A percentile compares a stretch with the other conserved stretches of the same genome.
Evolutionary conservation across 1,140 invertebrate genomes (phyloP).

Genomic region (Nylanderia fulva): DNA sequence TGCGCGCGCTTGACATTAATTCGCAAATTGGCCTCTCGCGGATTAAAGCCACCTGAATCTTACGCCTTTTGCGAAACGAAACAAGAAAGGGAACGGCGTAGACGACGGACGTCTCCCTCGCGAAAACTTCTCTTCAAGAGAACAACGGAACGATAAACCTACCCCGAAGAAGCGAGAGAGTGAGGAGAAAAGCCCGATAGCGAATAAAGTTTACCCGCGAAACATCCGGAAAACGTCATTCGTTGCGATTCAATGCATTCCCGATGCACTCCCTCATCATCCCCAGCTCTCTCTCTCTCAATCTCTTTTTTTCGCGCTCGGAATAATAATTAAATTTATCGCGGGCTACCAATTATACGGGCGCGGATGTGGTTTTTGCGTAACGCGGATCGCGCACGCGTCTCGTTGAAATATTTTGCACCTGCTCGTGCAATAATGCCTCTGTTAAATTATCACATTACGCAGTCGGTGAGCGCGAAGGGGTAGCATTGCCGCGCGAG

Average conservation of each 20-base stretch:
- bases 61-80: slow-evolving; percentile 13
- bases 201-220: slow-evolving; percentile 31
- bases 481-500: background rate
- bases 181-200: background rate
- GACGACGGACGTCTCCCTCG: slow-evolving; percentile 49
- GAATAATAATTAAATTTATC: slow-evolving; percentile 76
- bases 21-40: slow-evolving; percentile 63
- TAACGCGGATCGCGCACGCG: slow-evolving; percentile 19
- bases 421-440: slow-evolving; percentile 71
- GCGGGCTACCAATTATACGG: slow-evolving; percentile 54
- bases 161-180: background rate
- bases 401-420: slow-evolving; percentile 76
- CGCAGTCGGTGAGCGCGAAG: slow-evolving; percentile 15
- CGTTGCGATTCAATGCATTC: slow-evolving; percentile 39
- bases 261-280: background rate
- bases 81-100: slow-evolving; percentile 32
- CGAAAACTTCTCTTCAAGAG: slow-evolving; percentile 37
- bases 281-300: background rate
- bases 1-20: slow-evolving; percentile 67
- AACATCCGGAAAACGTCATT: slow-evolving; percentile 26
- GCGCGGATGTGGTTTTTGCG: slow-evolving; percentile 64
- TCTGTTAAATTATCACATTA: slow-evolving; percentile 75
- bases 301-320: slow-evolving; percentile 12
- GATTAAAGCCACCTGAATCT: slow-evolving; percentile 50
- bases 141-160: background rate